These are phyloP conservation scores for Phylloscopus trochiloides DNA, from an alignment of 2,113 vertebrate species.

Conservation along the genomic window DNA sequence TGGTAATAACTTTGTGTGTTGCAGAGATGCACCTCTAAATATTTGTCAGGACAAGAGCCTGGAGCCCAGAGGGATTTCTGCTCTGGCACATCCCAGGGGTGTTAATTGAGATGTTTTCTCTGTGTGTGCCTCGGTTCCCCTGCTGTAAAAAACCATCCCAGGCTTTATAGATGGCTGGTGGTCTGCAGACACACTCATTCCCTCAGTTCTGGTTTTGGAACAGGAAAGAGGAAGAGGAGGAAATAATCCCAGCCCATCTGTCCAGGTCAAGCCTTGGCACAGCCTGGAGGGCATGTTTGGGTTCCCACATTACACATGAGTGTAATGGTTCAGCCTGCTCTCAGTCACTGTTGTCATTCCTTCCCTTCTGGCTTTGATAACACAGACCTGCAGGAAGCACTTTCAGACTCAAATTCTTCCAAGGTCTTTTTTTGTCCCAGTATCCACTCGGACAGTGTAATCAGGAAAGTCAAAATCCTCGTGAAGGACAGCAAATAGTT, in stretches of 20 bases:
- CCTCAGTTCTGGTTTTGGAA: neutral
- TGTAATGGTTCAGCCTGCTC: neutral
- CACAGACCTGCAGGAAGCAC: neutral
- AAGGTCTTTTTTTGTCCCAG: neutral
- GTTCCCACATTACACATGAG: rapidly evolving
- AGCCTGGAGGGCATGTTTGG: neutral
- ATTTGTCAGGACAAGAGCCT: neutral
- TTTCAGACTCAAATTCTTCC: neutral
- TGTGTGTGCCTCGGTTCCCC: neutral
- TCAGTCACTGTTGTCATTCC: neutral
- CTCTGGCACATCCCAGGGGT: neutral
- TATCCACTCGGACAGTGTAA: neutral
- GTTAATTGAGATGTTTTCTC: neutral
- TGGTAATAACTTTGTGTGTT: neutral
- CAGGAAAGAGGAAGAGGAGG: neutral
- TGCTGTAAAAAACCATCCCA: neutral
- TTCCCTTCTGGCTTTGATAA: neutral
- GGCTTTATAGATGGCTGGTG: neutral
- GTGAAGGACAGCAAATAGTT: neutral
- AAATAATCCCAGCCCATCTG: neutral
- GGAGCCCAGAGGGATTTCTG: neutral
- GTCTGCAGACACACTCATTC: neutral
- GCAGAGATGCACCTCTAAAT: neutral
- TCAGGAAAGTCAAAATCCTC: neutral
- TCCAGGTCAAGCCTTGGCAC: neutral